A percentile compares a stretch with the other conserved stretches of the same genome.
Evolutionary conservation across 2,113 vertebrate genomes (phyloP).

Genomic region (Pelmatolapia mariae): DNA sequence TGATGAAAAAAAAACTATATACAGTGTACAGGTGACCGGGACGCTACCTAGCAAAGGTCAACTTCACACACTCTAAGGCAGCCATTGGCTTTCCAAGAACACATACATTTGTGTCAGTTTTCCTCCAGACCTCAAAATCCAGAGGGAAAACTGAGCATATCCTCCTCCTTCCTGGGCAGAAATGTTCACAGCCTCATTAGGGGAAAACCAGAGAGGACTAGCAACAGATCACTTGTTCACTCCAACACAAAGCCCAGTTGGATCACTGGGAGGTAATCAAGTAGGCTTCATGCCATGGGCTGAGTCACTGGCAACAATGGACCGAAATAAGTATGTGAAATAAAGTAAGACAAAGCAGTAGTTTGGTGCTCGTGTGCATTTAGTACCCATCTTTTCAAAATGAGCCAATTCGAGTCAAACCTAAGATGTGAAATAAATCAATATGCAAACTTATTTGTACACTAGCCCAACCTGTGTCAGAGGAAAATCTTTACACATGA

Average conservation of each 20-base stretch:
- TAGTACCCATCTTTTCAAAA: not conserved
- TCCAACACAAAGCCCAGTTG: not conserved
- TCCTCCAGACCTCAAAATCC: constrained; percentile 49
- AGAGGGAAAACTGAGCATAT: constrained; percentile 50
- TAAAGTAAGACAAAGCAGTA: not conserved
- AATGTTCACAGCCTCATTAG: constrained; percentile 36
- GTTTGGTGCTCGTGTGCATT: not conserved
- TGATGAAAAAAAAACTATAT: constrained; percentile 49
- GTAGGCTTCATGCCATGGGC: not conserved
- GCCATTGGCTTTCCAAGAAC: constrained; percentile 38
- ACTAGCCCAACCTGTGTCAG: constrained; percentile 17
- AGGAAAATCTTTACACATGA: constrained; percentile 2
- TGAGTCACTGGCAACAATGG: not conserved
- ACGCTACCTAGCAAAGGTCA: constrained; percentile 56
- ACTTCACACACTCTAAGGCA: constrained; percentile 43
- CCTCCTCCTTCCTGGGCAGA: constrained; percentile 24
- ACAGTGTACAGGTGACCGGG: constrained; percentile 49
- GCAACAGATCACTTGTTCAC: not conserved
- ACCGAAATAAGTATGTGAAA: not conserved
- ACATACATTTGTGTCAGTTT: constrained; percentile 17
- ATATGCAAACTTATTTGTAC: not conserved
- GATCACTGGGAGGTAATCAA: not conserved
- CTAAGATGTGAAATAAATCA: not conserved
- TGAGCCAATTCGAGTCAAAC: constrained; percentile 1
- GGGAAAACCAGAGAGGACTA: constrained; percentile 50